These are phyloP conservation scores for Nematostella vectensis DNA, from an alignment of 92 coral and sea anemone species.

Conservation along the genomic window DNA sequence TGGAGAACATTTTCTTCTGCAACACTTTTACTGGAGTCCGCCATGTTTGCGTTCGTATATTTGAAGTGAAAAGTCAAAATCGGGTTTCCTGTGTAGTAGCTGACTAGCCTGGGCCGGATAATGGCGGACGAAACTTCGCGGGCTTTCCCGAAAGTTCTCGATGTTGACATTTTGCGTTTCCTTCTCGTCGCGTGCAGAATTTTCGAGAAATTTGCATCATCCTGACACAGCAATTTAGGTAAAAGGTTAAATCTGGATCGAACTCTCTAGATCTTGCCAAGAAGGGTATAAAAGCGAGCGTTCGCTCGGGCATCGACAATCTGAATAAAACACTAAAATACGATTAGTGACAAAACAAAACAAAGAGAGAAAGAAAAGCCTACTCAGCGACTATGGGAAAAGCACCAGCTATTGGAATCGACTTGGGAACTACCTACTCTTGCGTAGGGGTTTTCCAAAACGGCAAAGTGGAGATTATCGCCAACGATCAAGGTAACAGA, in stretches of 20 bases:
- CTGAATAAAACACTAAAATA: too few relatives aligned
- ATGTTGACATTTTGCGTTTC: not conserved
- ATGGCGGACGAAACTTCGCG: not conserved
- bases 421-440: slow-evolving; percentile 94
- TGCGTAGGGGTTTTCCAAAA: slow-evolving; percentile 97
- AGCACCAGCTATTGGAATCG: slow-evolving; percentile 92
- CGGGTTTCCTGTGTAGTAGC: not conserved
- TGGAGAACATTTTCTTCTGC: slow-evolving; percentile 13
- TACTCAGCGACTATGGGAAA: too few relatives aligned
- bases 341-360: too few relatives aligned
- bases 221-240: not conserved
- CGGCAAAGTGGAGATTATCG: slow-evolving; percentile 90
- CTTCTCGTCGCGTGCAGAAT: not conserved
- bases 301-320: too few relatives aligned
- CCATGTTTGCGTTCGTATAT: not conserved
- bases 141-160: not conserved
- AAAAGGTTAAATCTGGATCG: not conserved
- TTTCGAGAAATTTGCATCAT: not conserved
- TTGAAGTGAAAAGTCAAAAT: not conserved
- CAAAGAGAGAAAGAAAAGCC: too few relatives aligned
- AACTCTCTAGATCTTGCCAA: not conserved
- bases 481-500: slow-evolving; percentile 94
- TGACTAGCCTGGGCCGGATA: too few relatives aligned
- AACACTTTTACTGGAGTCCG: slow-evolving; percentile 1
- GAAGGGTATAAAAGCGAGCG: not conserved